Evolutionary conservation across 1,140 invertebrate species (phyloP).

Genomic region (Penaeus chinensis): DNA sequence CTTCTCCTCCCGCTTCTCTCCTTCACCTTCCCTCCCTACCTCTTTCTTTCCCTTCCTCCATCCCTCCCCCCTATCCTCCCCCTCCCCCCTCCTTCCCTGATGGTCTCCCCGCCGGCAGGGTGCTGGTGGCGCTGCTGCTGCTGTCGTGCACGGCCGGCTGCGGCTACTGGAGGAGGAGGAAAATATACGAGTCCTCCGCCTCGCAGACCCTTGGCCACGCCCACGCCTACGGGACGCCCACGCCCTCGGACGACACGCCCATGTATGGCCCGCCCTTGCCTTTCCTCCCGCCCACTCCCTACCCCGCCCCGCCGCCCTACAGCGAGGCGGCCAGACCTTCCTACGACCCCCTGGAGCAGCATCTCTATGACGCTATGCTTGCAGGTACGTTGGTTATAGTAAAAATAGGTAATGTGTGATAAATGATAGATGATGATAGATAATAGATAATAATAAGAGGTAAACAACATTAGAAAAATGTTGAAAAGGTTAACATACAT

Average conservation of each 20-base stretch:
- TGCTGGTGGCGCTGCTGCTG: conserved; percentile 34
- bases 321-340: conserved; percentile 47
- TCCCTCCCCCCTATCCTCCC: no score
- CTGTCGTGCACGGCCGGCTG: conserved; percentile 38
- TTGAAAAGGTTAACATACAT: no score
- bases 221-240: conserved; percentile 42
- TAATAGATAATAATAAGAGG: no score
- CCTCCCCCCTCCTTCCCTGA: not conserved
- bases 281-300: conserved; percentile 48
- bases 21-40: not conserved
- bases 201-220: conserved; percentile 43
- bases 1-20: not conserved
- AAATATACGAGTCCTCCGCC: conserved; percentile 57
- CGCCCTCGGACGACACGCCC: conserved; percentile 54
- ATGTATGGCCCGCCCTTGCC: conserved; percentile 48
- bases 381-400: no score
- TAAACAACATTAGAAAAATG: no score
- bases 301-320: conserved; percentile 50
- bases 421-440: no score
- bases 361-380: conserved; percentile 46
- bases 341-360: conserved; percentile 46
- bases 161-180: conserved; percentile 50
- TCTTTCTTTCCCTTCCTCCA: not conserved
- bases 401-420: no score
- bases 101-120: not conserved